Evolutionary conservation across 2,113 vertebrate species (phyloP).

Genomic region (Tauraco erythrolophus): DNA sequence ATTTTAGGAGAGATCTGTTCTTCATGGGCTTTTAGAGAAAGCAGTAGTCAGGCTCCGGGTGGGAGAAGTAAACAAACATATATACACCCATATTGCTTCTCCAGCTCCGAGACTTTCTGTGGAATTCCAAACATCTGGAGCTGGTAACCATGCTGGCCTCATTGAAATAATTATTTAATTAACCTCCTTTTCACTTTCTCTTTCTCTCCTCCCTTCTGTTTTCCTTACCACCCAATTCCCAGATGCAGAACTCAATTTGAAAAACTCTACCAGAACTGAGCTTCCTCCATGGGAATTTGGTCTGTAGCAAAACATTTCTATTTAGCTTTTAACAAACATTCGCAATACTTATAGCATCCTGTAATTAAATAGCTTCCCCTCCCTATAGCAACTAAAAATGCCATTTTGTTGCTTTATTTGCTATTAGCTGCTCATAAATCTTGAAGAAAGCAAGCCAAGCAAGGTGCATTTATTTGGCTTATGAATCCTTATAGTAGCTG

Average conservation of each 20-base stretch:
- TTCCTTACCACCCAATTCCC: not conserved
- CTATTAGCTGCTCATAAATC: not conserved
- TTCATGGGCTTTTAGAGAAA: not conserved
- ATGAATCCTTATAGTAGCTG: not conserved
- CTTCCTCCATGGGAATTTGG: not conserved
- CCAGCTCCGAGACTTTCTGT: not conserved
- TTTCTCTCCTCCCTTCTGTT: not conserved
- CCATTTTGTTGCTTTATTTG: not conserved
- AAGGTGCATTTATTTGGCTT: not conserved
- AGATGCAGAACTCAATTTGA: not conserved
- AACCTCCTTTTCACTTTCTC: slow-evolving; percentile 36
- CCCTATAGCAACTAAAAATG: not conserved
- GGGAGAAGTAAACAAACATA: not conserved
- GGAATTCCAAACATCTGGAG: slow-evolving; percentile 45
- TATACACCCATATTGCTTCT: not conserved
- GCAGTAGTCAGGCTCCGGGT: not conserved
- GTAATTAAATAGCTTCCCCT: not conserved
- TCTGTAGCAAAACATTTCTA: not conserved
- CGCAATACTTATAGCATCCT: not conserved
- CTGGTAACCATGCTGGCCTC: not conserved
- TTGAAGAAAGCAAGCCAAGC: not conserved
- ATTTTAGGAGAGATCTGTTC: not conserved
- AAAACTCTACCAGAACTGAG: not conserved
- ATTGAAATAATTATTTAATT: slow-evolving; percentile 44
- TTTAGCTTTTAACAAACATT: not conserved